A percentile compares a stretch with the other conserved stretches of the same genome.
Evolutionary conservation across 2,797 vertebrate species (phyloP).

Genomic region (Anableps anableps): DNA sequence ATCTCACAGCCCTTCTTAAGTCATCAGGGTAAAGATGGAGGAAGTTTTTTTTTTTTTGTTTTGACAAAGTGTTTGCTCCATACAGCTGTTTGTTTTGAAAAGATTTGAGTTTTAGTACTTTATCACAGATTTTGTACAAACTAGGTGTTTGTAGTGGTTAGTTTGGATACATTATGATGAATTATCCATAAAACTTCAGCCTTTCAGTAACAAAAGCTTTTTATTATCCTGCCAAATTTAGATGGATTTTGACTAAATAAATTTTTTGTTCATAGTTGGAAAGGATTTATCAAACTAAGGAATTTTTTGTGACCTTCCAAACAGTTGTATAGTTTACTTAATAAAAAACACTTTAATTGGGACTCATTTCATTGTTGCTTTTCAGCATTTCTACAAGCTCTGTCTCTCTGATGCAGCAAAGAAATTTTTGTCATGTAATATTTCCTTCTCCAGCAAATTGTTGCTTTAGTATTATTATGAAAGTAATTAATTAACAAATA

Average conservation of each 20-base stretch:
- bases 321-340: background rate
- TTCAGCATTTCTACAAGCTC: too few relatives aligned
- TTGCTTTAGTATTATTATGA: background rate
- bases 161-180: background rate
- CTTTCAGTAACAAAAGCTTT: background rate
- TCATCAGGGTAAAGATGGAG: background rate
- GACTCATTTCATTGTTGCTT: too few relatives aligned
- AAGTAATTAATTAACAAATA: background rate
- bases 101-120: background rate
- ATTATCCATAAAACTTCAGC: background rate
- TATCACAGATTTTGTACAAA: background rate
- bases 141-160: background rate
- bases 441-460: background rate
- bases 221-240: background rate
- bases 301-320: background rate
- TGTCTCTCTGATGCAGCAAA: too few relatives aligned
- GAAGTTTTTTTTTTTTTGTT: background rate
- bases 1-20: background rate
- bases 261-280: background rate
- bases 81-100: background rate
- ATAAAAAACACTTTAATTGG: too few relatives aligned
- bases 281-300: background rate
- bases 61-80: background rate
- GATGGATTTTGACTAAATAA: background rate
- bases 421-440: background rate